phyloP scores from a whole-genome alignment of 1,140 invertebrate species.

The Papilio dardanus region DNA sequence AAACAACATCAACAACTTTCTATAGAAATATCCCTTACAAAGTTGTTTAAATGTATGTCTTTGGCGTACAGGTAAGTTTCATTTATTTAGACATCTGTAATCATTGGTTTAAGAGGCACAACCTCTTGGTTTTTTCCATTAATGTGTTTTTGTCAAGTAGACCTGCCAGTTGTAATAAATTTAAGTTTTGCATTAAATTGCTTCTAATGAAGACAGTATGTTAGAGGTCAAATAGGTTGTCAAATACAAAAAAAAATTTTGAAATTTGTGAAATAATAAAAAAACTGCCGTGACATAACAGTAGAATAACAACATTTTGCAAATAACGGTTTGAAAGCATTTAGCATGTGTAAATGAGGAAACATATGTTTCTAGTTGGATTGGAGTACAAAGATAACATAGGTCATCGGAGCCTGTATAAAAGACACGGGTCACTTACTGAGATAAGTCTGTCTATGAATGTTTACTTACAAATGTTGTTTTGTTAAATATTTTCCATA shows the following conservation, averaged over 20 bases:
- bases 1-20: slow-evolving; percentile 86
- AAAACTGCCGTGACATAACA: background rate
- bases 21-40: slow-evolving; percentile 96
- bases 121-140: background rate
- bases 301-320: background rate
- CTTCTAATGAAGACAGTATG: background rate
- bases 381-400: slow-evolving; percentile 72
- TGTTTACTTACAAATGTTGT: slow-evolving; percentile 58
- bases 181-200: background rate
- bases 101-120: background rate
- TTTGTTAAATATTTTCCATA: slow-evolving; percentile 40
- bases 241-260: background rate
- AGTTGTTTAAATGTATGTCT: slow-evolving; percentile 98
- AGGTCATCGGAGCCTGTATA: slow-evolving; percentile 69
- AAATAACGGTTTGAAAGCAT: slow-evolving; percentile 13
- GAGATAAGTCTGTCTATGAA: slow-evolving; percentile 71
- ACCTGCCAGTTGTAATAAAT: background rate
- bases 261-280: background rate
- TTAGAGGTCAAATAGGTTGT: slow-evolving; percentile 37
- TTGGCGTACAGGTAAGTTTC: slow-evolving; percentile 94
- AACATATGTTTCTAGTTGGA: slow-evolving; percentile 67
- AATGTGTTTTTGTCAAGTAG: background rate
- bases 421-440: slow-evolving; percentile 74
- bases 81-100: slow-evolving; percentile 31
- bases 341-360: slow-evolving; percentile 56